These are phyloP conservation scores for Trachelus stipa DNA, from an alignment of 2,888 invertebrate genomes.

Conservation along the genomic window DNA sequence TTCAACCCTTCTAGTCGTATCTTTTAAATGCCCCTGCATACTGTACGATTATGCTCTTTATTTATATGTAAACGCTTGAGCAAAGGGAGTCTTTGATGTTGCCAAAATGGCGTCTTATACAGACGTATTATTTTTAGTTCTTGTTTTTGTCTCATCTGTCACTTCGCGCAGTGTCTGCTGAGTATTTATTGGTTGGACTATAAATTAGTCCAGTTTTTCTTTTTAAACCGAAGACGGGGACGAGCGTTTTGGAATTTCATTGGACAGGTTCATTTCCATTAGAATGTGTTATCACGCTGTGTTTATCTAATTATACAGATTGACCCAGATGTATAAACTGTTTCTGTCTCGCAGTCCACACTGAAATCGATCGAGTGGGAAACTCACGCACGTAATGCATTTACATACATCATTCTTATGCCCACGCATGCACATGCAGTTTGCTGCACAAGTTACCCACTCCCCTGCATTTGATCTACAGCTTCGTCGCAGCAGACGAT, in stretches of 20 bases:
- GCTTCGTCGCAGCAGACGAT: neutral
- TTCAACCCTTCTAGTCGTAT: neutral
- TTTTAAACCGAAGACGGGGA: neutral
- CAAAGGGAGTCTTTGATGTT: neutral
- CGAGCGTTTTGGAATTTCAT: neutral
- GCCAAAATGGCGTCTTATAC: neutral
- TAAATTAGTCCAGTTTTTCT: neutral
- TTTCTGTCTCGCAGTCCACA: neutral
- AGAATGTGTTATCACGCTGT: neutral
- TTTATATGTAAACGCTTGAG: neutral
- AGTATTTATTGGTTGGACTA: neutral
- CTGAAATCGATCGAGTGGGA: neutral
- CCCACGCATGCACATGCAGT: neutral
- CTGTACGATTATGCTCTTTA: neutral
- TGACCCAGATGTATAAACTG: neutral
- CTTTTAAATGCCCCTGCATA: neutral
- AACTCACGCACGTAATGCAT: neutral
- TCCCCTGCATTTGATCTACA: neutral
- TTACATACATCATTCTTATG: neutral
- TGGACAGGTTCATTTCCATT: neutral
- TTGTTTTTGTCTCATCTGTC: neutral
- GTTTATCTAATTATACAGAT: neutral
- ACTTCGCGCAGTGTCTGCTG: neutral
- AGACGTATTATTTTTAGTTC: neutral
- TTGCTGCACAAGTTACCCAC: neutral